Percentiles rank a stretch among this genome's conserved stretches.
These are phyloP conservation scores for Aphelenchoides avenae DNA, from an alignment of 1,140 invertebrate genomes.

Conservation along the genomic window DNA sequence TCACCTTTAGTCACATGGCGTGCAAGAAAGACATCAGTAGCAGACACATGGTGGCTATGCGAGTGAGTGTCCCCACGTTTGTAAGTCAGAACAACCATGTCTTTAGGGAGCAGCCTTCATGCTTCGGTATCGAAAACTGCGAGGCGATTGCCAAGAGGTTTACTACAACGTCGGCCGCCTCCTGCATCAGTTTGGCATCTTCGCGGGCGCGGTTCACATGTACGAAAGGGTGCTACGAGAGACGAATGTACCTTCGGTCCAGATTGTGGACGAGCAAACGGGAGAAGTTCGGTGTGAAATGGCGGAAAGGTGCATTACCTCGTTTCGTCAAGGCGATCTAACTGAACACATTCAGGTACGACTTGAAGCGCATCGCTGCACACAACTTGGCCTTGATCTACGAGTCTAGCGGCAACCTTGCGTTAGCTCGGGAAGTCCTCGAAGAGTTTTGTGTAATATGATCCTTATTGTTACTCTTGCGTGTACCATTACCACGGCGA, in stretches of 20 bases:
- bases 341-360: slow-evolving; percentile 37
- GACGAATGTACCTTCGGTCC: slow-evolving; percentile 26
- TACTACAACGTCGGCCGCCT: slow-evolving; percentile 54
- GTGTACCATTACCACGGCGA: too few relatives aligned
- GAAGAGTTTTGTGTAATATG: slow-evolving; percentile 61
- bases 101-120: slow-evolving; percentile 50
- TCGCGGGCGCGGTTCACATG: slow-evolving; percentile 47
- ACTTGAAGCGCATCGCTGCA: slow-evolving; percentile 55
- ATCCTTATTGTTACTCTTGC: slow-evolving; percentile 36
- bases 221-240: slow-evolving; percentile 50
- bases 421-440: slow-evolving; percentile 57
- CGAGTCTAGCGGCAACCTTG: slow-evolving; percentile 57
- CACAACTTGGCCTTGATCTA: slow-evolving; percentile 63
- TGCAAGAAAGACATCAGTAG: slow-evolving; percentile 58
- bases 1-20: slow-evolving; percentile 56
- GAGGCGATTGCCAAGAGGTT: slow-evolving; percentile 41
- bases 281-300: slow-evolving; percentile 21
- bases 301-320: slow-evolving; percentile 12
- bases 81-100: slow-evolving; percentile 7
- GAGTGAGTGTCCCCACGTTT: slow-evolving; percentile 28
- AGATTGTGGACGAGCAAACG: slow-evolving; percentile 26
- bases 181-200: slow-evolving; percentile 55
- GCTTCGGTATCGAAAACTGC: slow-evolving; percentile 44
- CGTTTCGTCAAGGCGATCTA: neutral
- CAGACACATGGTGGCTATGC: slow-evolving; percentile 49